These are phyloP conservation scores for Orgyia antiqua DNA, from an alignment of 2,888 invertebrate species.

Conservation along the genomic window DNA sequence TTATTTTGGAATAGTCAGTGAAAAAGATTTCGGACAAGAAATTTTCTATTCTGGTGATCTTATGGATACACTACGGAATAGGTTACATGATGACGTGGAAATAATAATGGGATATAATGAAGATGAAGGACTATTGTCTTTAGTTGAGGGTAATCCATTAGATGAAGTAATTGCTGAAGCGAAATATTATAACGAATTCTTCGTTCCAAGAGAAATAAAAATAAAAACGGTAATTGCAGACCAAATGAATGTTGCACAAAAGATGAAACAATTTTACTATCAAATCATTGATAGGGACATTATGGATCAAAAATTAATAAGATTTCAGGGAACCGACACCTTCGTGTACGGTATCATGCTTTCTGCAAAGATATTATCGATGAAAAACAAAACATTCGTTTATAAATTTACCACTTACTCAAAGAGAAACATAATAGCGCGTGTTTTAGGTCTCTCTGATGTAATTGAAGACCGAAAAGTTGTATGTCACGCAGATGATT, in stretches of 20 bases:
- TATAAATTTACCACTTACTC: conserved; percentile 48
- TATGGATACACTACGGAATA: conserved; percentile 53
- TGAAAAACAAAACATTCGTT: conserved; percentile 35
- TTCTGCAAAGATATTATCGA: conserved; percentile 30
- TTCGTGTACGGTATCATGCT: conserved; percentile 33
- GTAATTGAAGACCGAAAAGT: conserved; percentile 20
- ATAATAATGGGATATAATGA: conserved; percentile 84
- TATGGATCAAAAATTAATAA: conserved; percentile 30
- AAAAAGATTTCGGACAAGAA: conserved; percentile 46
- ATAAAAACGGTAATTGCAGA: conserved; percentile 28
- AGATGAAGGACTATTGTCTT: conserved; percentile 78
- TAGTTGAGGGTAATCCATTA: conserved; percentile 12
- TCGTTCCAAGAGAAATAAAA: conserved; percentile 35
- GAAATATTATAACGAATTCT: conserved; percentile 36
- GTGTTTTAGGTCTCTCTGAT: conserved; percentile 21
- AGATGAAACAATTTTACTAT: conserved; percentile 39
- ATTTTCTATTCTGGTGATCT: conserved; percentile 42
- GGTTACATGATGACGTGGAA: conserved; percentile 73
- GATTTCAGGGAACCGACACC: conserved; percentile 28
- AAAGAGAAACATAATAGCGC: conserved; percentile 36
- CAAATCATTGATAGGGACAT: conserved; percentile 20
- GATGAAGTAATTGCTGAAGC: conserved; percentile 28
- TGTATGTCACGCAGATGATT: conserved; percentile 41
- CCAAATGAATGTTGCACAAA: conserved; percentile 38
- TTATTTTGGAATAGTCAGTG: conserved; percentile 32